A percentile compares a stretch with the other conserved stretches of the same genome.
Evolutionary conservation across 2,797 vertebrate species (phyloP).

Genomic region (Betta splendens): DNA sequence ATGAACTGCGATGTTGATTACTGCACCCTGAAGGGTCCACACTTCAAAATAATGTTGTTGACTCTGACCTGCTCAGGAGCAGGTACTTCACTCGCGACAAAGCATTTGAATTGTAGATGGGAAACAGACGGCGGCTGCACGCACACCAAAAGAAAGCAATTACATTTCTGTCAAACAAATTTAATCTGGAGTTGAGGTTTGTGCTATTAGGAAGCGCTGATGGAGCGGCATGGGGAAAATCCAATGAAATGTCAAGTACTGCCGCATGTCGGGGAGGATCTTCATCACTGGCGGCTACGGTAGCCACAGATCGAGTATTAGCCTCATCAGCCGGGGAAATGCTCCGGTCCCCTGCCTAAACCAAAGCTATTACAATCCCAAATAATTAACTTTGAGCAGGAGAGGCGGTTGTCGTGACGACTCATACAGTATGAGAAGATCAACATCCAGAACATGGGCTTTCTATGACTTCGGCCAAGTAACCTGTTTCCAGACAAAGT

Average conservation of each 20-base stretch:
- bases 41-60: conserved; percentile 78
- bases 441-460: conserved; percentile 32
- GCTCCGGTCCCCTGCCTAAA: conserved; percentile 75
- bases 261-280: conserved; percentile 71
- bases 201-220: conserved; percentile 64
- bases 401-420: conserved; percentile 64
- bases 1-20: conserved; percentile 72
- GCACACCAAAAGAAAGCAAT: conserved; percentile 71
- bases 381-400: conserved; percentile 83
- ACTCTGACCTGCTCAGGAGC: conserved; percentile 67
- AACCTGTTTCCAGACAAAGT: conserved; percentile 4
- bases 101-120: conserved; percentile 63
- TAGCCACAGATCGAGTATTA: conserved; percentile 72
- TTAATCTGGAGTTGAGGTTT: conserved; percentile 63
- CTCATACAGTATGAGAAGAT: conserved; percentile 72
- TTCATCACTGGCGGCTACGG: conserved; percentile 63
- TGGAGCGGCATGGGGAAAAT: conserved; percentile 67
- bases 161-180: conserved; percentile 75
- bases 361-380: conserved; percentile 83
- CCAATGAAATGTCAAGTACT: conserved; percentile 84
- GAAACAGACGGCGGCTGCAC: conserved; percentile 55
- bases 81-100: conserved; percentile 63
- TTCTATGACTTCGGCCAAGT: neutral
- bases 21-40: conserved; percentile 55
- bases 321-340: conserved; percentile 78